Evolutionary conservation across 37 sponge, comb jelly and placozoan genomes (phyloP).

Genomic region (Oopsacas minuta): DNA sequence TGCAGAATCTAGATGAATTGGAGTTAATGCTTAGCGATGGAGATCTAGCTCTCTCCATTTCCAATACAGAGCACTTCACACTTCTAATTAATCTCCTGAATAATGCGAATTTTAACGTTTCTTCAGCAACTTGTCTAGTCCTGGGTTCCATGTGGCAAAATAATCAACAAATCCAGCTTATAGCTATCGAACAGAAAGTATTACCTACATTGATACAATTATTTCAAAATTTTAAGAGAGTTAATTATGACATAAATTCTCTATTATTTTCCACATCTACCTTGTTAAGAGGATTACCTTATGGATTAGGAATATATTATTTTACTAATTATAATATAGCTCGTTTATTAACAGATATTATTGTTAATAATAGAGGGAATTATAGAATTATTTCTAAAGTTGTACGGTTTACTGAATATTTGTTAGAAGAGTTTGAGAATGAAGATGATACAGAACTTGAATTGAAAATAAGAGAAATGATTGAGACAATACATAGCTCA

Average conservation of each 20-base stretch:
- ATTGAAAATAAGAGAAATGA: not conserved
- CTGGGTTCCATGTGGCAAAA: slow-evolving; percentile 1
- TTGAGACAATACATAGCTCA: not conserved
- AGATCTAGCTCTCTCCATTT: not conserved
- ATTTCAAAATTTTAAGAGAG: not conserved
- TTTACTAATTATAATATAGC: not conserved
- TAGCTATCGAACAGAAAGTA: not conserved
- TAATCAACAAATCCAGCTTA: not conserved
- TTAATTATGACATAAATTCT: not conserved
- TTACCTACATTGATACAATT: not conserved
- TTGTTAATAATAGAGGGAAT: not conserved
- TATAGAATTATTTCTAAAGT: not conserved
- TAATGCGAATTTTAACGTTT: not conserved
- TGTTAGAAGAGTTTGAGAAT: not conserved
- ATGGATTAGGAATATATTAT: not conserved
- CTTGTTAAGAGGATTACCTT: not conserved
- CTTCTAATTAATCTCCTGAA: not conserved
- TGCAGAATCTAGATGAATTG: not conserved
- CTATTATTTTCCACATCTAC: not conserved
- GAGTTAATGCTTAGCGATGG: not conserved
- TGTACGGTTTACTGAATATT: not conserved
- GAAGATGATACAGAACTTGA: not conserved
- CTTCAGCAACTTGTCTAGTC: not conserved
- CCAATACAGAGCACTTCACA: not conserved
- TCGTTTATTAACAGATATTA: not conserved